Conservation (phyloP, 2,888 invertebrate genomes). For the Drosophila tripunctata region DNA sequence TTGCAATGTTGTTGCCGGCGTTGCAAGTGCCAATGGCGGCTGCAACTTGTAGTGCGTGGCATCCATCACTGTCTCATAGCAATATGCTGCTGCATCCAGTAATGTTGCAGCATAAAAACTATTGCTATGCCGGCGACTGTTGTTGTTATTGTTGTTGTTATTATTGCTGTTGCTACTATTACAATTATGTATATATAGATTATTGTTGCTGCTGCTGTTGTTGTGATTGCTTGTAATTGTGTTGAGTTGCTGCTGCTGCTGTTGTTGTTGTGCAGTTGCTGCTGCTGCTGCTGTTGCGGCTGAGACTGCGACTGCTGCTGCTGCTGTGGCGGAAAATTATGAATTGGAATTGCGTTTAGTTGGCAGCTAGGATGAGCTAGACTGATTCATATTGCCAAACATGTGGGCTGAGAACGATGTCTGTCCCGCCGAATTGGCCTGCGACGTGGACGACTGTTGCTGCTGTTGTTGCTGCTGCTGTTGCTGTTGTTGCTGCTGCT, state of each 20-base stretch:
- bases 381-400: constrained; percentile 89
- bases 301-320: constrained; percentile 51
- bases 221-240: constrained; percentile 17
- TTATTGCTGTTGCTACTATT: constrained; percentile 10
- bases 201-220: constrained; percentile 26
- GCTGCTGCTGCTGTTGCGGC: constrained; percentile 50
- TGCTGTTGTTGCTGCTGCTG: constrained; percentile 84
- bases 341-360: constrained; percentile 84
- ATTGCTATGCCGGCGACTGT: constrained; percentile 29
- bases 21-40: constrained; percentile 21
- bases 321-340: constrained; percentile 80
- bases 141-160: constrained; percentile 7
- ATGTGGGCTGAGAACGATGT: constrained; percentile 86
- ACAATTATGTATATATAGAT: constrained; percentile 8
- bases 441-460: constrained; percentile 84
- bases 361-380: constrained; percentile 88
- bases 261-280: constrained; percentile 37
- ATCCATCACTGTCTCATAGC: constrained; percentile 70
- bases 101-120: constrained; percentile 55
- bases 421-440: constrained; percentile 83
- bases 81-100: constrained; percentile 62
- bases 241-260: constrained; percentile 39
- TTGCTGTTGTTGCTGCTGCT: constrained; percentile 85
- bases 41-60: constrained; percentile 52
- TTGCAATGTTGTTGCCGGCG: constrained; percentile 34